Evolutionary conservation across 2,113 vertebrate species (phyloP).

Genomic region (Lamprologus sp.): DNA sequence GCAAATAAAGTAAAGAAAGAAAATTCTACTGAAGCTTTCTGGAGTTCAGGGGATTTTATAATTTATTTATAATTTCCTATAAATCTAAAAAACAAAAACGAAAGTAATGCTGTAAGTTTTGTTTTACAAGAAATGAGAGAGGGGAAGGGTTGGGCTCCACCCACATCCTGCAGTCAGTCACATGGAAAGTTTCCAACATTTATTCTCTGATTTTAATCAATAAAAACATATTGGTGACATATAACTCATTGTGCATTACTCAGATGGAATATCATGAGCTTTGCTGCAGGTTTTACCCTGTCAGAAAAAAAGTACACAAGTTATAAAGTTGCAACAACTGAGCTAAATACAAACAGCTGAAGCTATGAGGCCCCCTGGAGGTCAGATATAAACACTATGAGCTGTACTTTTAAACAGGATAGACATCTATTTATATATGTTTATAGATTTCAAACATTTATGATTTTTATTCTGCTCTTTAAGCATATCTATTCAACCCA

Average conservation of each 20-base stretch:
- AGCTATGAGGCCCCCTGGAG: neutral
- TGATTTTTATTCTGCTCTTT: fast-evolving
- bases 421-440: fast-evolving
- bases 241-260: neutral
- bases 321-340: fast-evolving
- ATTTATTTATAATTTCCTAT: fast-evolving
- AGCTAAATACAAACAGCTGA: fast-evolving
- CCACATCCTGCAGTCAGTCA: neutral
- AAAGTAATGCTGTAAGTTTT: fast-evolving
- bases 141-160: fast-evolving
- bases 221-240: fast-evolving
- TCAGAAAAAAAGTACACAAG: neutral
- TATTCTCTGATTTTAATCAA: neutral
- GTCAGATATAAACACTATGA: neutral
- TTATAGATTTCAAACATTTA: neutral
- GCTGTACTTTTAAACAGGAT: neutral
- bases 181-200: neutral
- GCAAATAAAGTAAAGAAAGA: fast-evolving
- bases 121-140: neutral
- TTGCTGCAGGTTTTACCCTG: neutral
- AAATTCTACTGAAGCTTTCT: fast-evolving
- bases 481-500: fast-evolving
- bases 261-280: neutral
- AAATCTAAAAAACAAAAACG: fast-evolving
- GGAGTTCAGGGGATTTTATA: fast-evolving